Evolutionary conservation across 1,140 invertebrate genomes (phyloP).

Genomic region (Heliconius himera): DNA sequence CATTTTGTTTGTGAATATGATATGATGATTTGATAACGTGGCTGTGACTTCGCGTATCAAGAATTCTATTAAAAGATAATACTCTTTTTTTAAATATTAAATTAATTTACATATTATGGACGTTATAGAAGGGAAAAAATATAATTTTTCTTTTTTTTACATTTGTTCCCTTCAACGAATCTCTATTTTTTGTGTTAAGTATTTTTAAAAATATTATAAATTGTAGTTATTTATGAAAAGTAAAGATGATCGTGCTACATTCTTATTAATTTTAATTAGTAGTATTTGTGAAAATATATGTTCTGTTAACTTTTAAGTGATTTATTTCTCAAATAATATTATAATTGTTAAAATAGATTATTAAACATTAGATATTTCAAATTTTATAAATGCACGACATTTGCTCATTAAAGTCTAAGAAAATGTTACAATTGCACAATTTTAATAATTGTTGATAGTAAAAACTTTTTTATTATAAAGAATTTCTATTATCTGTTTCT

Average conservation of each 20-base stretch:
- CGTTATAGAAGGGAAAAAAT: neutral
- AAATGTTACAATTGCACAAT: neutral
- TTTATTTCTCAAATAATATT: neutral
- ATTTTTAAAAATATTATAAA: too few relatives aligned
- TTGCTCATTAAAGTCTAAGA: neutral
- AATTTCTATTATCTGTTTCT: constrained; percentile 9
- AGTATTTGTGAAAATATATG: neutral
- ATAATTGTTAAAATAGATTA: neutral
- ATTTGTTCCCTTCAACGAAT: neutral
- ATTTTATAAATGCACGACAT: neutral
- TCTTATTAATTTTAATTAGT: neutral
- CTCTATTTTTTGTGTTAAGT: neutral
- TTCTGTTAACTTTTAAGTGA: neutral
- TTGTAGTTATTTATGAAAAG: too few relatives aligned
- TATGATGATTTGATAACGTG: neutral
- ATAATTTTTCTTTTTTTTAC: neutral
- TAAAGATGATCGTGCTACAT: too few relatives aligned
- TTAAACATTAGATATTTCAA: neutral
- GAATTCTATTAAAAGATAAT: neutral
- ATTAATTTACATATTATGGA: too few relatives aligned
- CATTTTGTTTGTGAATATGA: neutral
- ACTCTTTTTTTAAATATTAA: neutral
- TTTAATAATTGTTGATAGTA: neutral
- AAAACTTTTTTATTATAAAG: neutral
- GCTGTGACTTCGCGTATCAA: constrained; percentile 8